Evolutionary conservation across 1,140 invertebrate genomes (phyloP).

Genomic region (Xylocopa sonorina): DNA sequence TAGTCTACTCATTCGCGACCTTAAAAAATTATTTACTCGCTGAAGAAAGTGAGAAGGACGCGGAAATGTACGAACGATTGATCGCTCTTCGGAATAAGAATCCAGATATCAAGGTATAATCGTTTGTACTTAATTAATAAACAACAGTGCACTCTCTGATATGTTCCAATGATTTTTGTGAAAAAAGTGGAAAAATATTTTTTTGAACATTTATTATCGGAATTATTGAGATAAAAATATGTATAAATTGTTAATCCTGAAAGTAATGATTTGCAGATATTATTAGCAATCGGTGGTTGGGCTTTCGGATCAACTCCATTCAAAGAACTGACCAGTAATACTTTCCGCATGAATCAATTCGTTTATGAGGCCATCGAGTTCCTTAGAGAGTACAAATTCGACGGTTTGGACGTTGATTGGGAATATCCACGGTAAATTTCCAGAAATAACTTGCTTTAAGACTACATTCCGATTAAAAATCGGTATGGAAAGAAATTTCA

Average conservation of each 20-base stretch:
- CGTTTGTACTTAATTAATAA: too few species aligned
- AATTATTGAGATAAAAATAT: too few species aligned
- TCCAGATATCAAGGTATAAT: conserved; percentile 90
- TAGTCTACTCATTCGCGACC: conserved; percentile 96
- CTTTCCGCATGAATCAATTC: conserved; percentile 96
- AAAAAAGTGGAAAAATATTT: too few species aligned
- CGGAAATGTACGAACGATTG: conserved; percentile 92
- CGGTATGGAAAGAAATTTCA: too few species aligned
- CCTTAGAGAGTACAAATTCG: conserved; percentile 94
- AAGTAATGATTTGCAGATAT: conserved; percentile 82
- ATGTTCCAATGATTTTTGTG: too few species aligned
- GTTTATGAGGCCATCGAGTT: conserved; percentile 97
- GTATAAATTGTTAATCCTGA: too few species aligned
- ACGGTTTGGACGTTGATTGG: conserved; percentile 98
- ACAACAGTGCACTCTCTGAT: too few species aligned
- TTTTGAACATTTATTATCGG: too few species aligned
- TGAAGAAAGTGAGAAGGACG: conserved; percentile 90
- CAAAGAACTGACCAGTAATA: conserved; percentile 94
- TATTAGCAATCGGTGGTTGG: conserved; percentile 97
- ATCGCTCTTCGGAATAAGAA: conserved; percentile 93
- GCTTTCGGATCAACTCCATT: conserved; percentile 96
- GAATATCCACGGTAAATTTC: conserved; percentile 91
- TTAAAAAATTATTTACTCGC: conserved; percentile 91
- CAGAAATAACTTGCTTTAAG: too few species aligned
- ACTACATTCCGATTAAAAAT: too few species aligned